Conservation (phyloP, 2,888 invertebrate species). For the Sialis fuliginosa region DNA sequence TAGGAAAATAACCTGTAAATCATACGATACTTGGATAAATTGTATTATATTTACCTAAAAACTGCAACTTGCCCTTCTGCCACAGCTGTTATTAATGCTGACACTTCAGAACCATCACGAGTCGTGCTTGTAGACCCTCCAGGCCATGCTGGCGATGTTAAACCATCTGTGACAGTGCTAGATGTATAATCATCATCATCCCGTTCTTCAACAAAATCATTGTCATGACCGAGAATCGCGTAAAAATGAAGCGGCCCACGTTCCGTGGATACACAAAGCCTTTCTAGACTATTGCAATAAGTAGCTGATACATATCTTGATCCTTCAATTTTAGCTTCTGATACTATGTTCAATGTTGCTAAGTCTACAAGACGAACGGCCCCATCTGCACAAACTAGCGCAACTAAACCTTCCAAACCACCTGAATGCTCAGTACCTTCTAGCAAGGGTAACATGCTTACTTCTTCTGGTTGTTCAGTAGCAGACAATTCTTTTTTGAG, state of each 20-base stretch:
- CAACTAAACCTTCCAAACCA: conserved; percentile 39
- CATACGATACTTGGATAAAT: too few species aligned
- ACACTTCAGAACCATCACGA: too few species aligned
- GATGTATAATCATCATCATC: conserved; percentile 46
- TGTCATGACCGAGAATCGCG: conserved; percentile 53
- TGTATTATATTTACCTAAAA: too few species aligned
- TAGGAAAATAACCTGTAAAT: too few species aligned
- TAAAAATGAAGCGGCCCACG: conserved; percentile 71
- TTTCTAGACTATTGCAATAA: conserved; percentile 76
- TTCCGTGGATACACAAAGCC: conserved; percentile 68
- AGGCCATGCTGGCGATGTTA: too few species aligned
- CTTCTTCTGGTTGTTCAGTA: conserved; percentile 49
- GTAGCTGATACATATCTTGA: conserved; percentile 65
- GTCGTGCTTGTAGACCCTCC: too few species aligned
- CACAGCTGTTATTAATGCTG: too few species aligned
- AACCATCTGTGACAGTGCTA: conserved; percentile 1
- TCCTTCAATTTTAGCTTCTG: conserved; percentile 46
- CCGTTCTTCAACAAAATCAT: conserved; percentile 50
- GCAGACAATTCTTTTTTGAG: conserved; percentile 39
- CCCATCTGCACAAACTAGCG: conserved; percentile 59
- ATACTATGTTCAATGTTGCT: conserved; percentile 47
- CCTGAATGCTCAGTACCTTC: conserved; percentile 15
- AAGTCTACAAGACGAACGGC: conserved; percentile 53
- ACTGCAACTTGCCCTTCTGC: too few species aligned
- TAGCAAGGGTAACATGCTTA: conserved; percentile 44